Percentiles rank a stretch among this genome's conserved stretches.
phyloP scores from a whole-genome alignment of 2,797 vertebrate species.

The Prunella strophiata region DNA sequence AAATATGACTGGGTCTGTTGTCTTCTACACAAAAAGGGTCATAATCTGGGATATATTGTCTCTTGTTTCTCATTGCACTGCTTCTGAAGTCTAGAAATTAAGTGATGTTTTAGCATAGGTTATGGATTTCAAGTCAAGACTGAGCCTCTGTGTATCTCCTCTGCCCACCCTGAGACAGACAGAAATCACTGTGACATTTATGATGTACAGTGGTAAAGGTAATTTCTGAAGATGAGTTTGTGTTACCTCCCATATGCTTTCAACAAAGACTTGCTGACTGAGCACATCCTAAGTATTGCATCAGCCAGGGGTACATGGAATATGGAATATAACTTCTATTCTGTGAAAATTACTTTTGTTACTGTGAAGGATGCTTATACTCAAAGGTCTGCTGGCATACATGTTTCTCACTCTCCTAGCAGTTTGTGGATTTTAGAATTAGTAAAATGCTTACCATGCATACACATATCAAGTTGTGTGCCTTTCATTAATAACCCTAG shows the following conservation, averaged over 20 bases:
- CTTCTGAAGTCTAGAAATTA: background rate
- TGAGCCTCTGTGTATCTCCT: background rate
- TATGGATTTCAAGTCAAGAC: background rate
- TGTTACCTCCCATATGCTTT: background rate
- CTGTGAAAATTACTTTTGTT: constrained; percentile 1
- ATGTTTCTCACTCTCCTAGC: background rate
- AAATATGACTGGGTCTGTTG: background rate
- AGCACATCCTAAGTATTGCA: background rate
- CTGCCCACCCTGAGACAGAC: background rate
- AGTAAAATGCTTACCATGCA: background rate
- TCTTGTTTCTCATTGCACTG: background rate
- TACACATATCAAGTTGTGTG: background rate
- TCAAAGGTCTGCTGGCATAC: background rate
- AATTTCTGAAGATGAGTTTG: background rate
- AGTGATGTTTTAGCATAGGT: background rate
- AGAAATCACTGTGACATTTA: background rate
- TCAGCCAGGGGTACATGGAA: background rate
- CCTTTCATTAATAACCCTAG: background rate
- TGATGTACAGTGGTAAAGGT: background rate
- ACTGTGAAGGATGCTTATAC: constrained; percentile 8
- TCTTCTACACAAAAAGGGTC: background rate
- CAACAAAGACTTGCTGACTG: background rate
- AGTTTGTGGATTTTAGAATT: background rate
- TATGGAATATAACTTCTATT: background rate
- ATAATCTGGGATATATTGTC: background rate